Evolutionary conservation across 2,888 invertebrate species (phyloP).

Genomic region (Coenonympha glycerion): DNA sequence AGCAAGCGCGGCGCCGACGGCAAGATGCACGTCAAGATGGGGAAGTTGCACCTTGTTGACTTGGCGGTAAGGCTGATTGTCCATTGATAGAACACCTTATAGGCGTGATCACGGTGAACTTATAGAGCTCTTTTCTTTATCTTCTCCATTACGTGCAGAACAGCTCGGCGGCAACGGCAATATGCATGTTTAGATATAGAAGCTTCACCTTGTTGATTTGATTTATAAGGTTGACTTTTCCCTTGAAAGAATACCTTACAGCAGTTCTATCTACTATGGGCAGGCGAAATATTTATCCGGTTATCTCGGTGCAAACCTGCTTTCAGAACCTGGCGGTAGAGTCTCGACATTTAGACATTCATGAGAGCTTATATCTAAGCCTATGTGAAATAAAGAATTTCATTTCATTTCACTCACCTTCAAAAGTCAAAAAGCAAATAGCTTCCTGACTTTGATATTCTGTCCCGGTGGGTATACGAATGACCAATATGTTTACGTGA

Average conservation of each 20-base stretch:
- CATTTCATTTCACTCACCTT: no score
- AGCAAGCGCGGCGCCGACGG: slow-evolving; percentile 89
- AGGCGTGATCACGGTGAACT: slow-evolving; percentile 96
- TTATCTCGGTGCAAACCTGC: no score
- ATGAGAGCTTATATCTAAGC: no score
- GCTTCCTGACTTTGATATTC: no score
- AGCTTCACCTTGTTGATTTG: slow-evolving; percentile 97
- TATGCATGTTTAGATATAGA: slow-evolving; percentile 95
- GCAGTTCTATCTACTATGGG: no score
- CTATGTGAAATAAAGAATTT: no score
- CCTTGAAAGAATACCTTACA: not conserved
- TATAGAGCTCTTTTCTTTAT: slow-evolving; percentile 97
- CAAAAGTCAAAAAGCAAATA: no score
- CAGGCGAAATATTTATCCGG: no score
- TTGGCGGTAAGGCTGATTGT: slow-evolving; percentile 82
- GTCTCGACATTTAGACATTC: no score
- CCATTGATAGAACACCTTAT: slow-evolving; percentile 28
- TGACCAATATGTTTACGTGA: no score
- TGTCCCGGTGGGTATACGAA: no score
- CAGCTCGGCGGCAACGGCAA: slow-evolving; percentile 87
- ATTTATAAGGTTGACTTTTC: slow-evolving; percentile 80
- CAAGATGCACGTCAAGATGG: slow-evolving; percentile 92
- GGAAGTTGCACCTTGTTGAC: slow-evolving; percentile 98
- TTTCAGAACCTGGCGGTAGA: no score
- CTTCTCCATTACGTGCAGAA: slow-evolving; percentile 98